Percentiles rank a stretch among this genome's conserved stretches.
Evolutionary conservation across 1,140 invertebrate species (phyloP).

Genomic region (Hetaerina americana): DNA sequence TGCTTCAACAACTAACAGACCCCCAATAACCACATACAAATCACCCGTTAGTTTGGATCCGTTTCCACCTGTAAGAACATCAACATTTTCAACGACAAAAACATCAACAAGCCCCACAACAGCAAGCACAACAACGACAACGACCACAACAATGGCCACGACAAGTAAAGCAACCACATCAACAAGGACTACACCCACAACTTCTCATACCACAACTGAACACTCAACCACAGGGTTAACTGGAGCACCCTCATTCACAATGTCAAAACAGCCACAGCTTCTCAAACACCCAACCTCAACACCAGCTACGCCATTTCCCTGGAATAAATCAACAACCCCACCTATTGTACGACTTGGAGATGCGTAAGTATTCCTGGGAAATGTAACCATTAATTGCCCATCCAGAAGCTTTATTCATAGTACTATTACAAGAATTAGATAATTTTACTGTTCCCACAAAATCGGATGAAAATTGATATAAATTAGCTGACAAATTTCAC

Average conservation of each 20-base stretch:
- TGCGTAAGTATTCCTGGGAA: not conserved
- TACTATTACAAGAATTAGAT: too few relatives aligned
- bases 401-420: too few relatives aligned
- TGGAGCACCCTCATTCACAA: not conserved
- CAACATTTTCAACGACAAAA: constrained; percentile 19
- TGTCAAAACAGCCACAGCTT: not conserved
- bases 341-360: not conserved
- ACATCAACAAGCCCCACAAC: constrained; percentile 20
- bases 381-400: too few relatives aligned
- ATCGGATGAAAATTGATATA: too few relatives aligned
- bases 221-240: constrained; percentile 20
- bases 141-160: constrained; percentile 26
- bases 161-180: constrained; percentile 22
- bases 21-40: constrained; percentile 15
- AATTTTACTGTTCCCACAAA: too few relatives aligned
- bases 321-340: constrained; percentile 6
- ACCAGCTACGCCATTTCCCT: constrained; percentile 4
- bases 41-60: constrained; percentile 21
- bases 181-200: constrained; percentile 20
- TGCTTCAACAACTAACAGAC: constrained; percentile 23
- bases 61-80: constrained; percentile 18
- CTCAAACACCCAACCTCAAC: not conserved
- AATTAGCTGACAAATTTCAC: too few relatives aligned
- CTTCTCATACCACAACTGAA: constrained; percentile 22
- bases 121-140: constrained; percentile 22